Percentiles rank a stretch among this genome's conserved stretches.
These are phyloP conservation scores for Cheumatopsyche charites DNA, from an alignment of 1,140 invertebrate species.

Conservation along the genomic window DNA sequence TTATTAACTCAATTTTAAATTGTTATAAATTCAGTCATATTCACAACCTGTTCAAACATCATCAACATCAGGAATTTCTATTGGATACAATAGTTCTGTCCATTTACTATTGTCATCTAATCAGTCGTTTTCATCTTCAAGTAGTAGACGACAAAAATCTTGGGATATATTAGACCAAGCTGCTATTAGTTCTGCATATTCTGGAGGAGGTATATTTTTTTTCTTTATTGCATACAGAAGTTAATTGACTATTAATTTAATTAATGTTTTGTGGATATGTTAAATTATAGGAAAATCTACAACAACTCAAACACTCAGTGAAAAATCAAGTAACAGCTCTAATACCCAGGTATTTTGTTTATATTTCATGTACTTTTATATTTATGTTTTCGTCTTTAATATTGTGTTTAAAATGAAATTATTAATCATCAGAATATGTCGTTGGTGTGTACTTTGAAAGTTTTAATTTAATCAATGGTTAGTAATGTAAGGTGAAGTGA, in stretches of 20 bases:
- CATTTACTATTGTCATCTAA: slow-evolving; percentile 37
- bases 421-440: too few species aligned
- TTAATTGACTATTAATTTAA: not conserved
- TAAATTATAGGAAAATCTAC: slow-evolving; percentile 26
- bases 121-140: slow-evolving; percentile 46
- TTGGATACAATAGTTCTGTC: slow-evolving; percentile 34
- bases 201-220: slow-evolving; percentile 42
- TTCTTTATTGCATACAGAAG: too few species aligned
- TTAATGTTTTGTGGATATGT: not conserved
- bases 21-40: slow-evolving; percentile 28
- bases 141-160: slow-evolving; percentile 85
- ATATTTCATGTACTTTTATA: not conserved
- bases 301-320: slow-evolving; percentile 12
- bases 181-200: slow-evolving; percentile 71
- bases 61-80: slow-evolving; percentile 40
- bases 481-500: too few species aligned
- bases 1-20: not conserved
- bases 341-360: slow-evolving; percentile 20
- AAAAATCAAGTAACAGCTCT: slow-evolving; percentile 9
- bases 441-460: not conserved
- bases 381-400: too few species aligned
- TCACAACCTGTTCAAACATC: slow-evolving; percentile 45
- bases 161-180: slow-evolving; percentile 89
- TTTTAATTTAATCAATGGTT: too few species aligned
- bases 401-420: too few species aligned